Base-by-base conservation (phyloP, 2,888 invertebrate genomes). In the Alcis repandata region DNA sequence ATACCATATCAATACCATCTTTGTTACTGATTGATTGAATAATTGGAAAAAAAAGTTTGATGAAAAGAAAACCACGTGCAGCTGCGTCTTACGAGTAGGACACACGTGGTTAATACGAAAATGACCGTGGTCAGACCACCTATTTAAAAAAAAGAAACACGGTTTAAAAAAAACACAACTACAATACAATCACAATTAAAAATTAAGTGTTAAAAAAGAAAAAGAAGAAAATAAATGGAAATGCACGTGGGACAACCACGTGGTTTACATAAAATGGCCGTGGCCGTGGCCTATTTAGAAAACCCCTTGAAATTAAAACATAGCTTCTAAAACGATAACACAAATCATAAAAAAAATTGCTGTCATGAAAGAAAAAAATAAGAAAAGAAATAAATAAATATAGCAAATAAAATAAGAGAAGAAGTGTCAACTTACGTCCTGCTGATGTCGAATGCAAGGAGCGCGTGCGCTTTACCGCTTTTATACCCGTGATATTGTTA, bases 391-490 rank as follows among this genome's bases (percentile, higher is more conserved):
- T 59, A 32, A 33, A 59, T 43, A 15, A 20, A 41, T 15, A 20
- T 3, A 20, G 20, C 20, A 9, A 19, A 15, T 45, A 45, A 7
- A 10, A 38, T 11, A 10, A 10, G 8, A 41, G 9, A 61, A 64
- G 51, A 63, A 45, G 53, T 53, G 65, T 63, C 67, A 80, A 88
- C 89, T 88, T 75, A 88, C 89, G 84, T 81, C 79, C 83, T 76
- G 82, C 82, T 77, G 79, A 70, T 77, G 76, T 76, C 83, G 80
- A 87, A 74, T 86, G 86, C 83, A 75, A 54, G 11, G n/a, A 63
- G 79, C 76, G 75, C 67, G 8, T 0, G 79, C 75, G 79, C 74
- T 11, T 33, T 10, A 10, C 15, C 20, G 49, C 72, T 84, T 87
- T 79, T 87, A 88, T 87, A 87, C 61, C 48, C 11, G 32, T 19